phyloP scores from a whole-genome alignment of 2,888 invertebrate genomes.

The Matsumyia berberina region DNA sequence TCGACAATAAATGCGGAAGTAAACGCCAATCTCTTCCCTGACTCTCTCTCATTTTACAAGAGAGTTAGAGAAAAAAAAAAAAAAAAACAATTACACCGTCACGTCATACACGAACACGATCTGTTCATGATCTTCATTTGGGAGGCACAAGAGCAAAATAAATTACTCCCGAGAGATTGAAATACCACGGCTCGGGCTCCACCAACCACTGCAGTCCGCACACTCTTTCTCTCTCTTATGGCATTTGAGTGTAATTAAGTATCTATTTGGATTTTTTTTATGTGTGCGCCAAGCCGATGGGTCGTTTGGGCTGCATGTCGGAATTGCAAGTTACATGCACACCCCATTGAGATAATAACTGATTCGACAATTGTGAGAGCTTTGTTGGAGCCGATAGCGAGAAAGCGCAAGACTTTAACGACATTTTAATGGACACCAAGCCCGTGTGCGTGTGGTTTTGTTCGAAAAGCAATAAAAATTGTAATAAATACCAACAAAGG shows the following conservation, averaged over 20 bases:
- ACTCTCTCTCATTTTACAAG: neutral
- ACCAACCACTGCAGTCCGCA: no score
- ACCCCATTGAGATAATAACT: constrained; percentile 69
- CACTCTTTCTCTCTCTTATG: constrained; percentile 18
- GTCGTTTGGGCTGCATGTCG: constrained; percentile 46
- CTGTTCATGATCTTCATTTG: constrained; percentile 72
- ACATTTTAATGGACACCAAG: constrained; percentile 72
- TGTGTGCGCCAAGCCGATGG: constrained; percentile 7
- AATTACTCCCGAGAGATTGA: constrained; percentile 43
- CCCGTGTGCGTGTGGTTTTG: constrained; percentile 57
- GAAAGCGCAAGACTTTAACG: constrained; percentile 62
- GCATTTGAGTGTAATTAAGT: constrained; percentile 49
- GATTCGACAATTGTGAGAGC: constrained; percentile 40
- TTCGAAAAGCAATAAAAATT: constrained; percentile 66
- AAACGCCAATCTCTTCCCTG: constrained; percentile 13
- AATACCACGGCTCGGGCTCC: neutral
- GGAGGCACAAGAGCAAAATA: constrained; percentile 60
- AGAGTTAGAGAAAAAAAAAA: constrained; percentile 12
- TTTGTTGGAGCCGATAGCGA: constrained; percentile 23
- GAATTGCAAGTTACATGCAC: constrained; percentile 51
- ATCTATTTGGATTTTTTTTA: constrained; percentile 18
- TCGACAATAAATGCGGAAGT: constrained; percentile 39
- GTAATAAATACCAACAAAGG: constrained; percentile 67
- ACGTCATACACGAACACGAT: no score
- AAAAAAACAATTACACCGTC: constrained; percentile 24